Evolutionary conservation across 2,888 invertebrate species (phyloP), one percentile per base, ranked within the genome.

Genomic region (Cepaea hortensis): DNA sequence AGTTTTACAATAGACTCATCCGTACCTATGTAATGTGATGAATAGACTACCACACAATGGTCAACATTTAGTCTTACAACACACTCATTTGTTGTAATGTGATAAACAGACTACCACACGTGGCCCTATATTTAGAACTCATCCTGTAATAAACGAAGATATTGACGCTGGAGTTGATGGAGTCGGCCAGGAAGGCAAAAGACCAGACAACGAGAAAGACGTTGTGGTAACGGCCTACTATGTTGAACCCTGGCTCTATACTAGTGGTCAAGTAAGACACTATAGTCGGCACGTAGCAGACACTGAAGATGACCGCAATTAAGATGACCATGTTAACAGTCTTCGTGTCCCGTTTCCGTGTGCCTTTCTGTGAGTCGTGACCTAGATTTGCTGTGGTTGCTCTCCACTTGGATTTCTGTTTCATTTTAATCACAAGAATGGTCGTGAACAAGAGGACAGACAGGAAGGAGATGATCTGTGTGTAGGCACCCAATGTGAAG

Each of bases 171-270:
- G 79, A 79, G 35, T 79, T 79, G n/a, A 79, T 35, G 11, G 79
- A 79, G 23, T 79, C 79, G 11, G 62, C 79, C 20, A 79, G 79
- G 62, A 79, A 79, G 1, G 79, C 61, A 15, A 79, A 79, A 4
- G 79, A 61, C 79, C 79, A 79, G 61, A 61, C 79, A 35, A 79
- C 79, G 15, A 79, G 79, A 20, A 79, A 79, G 62, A 79, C 23
- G 18, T 79, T 79, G 23, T 79, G 79, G 15, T 62, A 79, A 11
- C 23, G 61, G 2, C 79, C 79, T 20, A 79, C 79, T 6, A 79
- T 79, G 18, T 61, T 79, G 62, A 62, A 79, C 61, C 61, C 79
- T 4, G 79, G 79, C 35, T 79, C 79, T 13, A 79, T 35, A 15
- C 79, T 79, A 0, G 79, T 79, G 11, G 62, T 50, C 35, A 79